Percentiles rank a stretch among this genome's conserved stretches.
Conservation (phyloP, 2,113 vertebrate genomes). For the Lynx canadensis region DNA sequence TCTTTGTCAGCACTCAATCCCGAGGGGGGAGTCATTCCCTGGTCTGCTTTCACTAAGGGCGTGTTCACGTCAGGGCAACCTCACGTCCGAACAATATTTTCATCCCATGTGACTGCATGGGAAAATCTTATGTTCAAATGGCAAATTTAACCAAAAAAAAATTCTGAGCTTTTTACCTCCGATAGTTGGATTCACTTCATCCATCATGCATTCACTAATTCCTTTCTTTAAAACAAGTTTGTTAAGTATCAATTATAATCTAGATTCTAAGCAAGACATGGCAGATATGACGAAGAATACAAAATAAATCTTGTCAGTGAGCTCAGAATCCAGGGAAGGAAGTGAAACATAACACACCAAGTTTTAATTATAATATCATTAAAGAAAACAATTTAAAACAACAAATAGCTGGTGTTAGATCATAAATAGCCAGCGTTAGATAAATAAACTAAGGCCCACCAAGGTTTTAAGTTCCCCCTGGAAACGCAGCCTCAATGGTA, state of each 20-base stretch:
- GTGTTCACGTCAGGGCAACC: background rate
- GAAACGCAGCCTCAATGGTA: background rate
- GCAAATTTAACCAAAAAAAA: background rate
- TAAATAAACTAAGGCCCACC: background rate
- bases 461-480: background rate
- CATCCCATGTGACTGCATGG: background rate
- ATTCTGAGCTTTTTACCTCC: conserved; percentile 1
- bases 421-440: background rate
- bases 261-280: conserved; percentile 1
- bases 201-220: background rate
- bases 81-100: background rate
- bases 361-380: background rate
- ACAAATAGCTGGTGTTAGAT: background rate
- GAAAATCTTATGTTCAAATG: background rate
- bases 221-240: background rate
- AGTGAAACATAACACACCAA: background rate
- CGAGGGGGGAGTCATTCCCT: background rate
- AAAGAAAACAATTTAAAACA: background rate
- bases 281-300: background rate
- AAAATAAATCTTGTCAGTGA: background rate
- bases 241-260: background rate
- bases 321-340: background rate
- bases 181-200: background rate
- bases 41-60: background rate
- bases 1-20: background rate